Percentiles rank a stretch among this genome's conserved stretches.
Conservation (phyloP, 2,113 vertebrate genomes). For the Coptodon bakossiorum region DNA sequence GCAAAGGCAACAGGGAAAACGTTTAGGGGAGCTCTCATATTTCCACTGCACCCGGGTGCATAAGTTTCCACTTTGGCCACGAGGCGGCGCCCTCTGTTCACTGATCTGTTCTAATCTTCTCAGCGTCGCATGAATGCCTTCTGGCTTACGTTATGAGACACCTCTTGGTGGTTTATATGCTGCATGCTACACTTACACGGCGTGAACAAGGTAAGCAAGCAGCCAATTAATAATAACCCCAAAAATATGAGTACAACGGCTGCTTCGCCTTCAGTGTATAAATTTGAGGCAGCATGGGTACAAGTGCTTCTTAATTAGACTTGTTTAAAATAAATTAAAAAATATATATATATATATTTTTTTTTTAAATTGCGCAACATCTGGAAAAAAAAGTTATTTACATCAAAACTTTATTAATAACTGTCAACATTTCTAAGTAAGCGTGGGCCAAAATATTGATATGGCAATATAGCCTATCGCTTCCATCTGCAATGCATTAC, state of each 20-base stretch:
- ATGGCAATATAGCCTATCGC: neutral
- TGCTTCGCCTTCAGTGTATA: neutral
- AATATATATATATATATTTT: neutral
- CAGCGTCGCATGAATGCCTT: neutral
- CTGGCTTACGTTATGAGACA: neutral
- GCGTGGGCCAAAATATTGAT: neutral
- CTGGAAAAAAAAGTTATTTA: neutral
- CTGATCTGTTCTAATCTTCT: neutral
- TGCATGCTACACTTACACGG: neutral
- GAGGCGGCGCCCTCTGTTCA: slow-evolving; percentile 21
- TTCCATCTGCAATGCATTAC: neutral
- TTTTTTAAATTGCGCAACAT: neutral
- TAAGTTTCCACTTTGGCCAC: slow-evolving; percentile 17
- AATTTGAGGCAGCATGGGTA: neutral
- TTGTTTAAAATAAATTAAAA: fast-evolving
- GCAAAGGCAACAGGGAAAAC: slow-evolving; percentile 6
- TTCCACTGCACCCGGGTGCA: neutral
- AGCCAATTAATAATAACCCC: neutral
- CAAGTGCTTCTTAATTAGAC: neutral
- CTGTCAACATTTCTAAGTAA: neutral
- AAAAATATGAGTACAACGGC: neutral
- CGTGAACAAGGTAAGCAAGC: neutral
- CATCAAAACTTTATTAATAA: neutral
- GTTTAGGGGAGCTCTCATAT: neutral
- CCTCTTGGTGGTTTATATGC: neutral